Evolutionary conservation across 2,113 vertebrate species (phyloP).

Genomic region (Takifugu bimaculatus): DNA sequence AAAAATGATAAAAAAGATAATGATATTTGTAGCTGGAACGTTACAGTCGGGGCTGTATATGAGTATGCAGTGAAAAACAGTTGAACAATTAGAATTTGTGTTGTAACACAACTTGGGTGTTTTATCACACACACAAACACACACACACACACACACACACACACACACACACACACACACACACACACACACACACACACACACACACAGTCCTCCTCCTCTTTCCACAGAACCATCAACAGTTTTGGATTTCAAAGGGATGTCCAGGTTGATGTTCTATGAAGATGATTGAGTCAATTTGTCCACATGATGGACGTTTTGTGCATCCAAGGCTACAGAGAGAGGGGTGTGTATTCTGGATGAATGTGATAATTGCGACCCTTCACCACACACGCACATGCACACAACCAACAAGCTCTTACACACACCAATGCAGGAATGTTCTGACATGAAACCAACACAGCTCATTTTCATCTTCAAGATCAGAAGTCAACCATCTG

Average conservation of each 20-base stretch:
- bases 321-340: slow-evolving; percentile 21
- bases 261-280: slow-evolving; percentile 24
- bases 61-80: no score
- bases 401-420: no score
- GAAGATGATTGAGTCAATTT: slow-evolving; percentile 61
- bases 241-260: slow-evolving; percentile 64
- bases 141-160: slow-evolving; percentile 15
- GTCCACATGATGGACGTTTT: slow-evolving; percentile 56
- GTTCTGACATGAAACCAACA: no score
- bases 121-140: background rate
- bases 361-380: no score
- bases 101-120: background rate
- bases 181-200: slow-evolving; percentile 19
- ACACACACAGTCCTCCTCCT: slow-evolving; percentile 76
- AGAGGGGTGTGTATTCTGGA: background rate
- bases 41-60: no score
- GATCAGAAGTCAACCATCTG: no score
- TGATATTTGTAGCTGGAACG: no score
- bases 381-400: no score
- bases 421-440: no score
- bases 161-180: slow-evolving; percentile 15
- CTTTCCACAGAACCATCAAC: slow-evolving; percentile 60
- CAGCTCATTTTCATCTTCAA: no score
- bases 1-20: no score
- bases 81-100: no score